These are phyloP conservation scores for Aphelinus atriplicis DNA, from an alignment of 1,140 invertebrate species.

Conservation along the genomic window DNA sequence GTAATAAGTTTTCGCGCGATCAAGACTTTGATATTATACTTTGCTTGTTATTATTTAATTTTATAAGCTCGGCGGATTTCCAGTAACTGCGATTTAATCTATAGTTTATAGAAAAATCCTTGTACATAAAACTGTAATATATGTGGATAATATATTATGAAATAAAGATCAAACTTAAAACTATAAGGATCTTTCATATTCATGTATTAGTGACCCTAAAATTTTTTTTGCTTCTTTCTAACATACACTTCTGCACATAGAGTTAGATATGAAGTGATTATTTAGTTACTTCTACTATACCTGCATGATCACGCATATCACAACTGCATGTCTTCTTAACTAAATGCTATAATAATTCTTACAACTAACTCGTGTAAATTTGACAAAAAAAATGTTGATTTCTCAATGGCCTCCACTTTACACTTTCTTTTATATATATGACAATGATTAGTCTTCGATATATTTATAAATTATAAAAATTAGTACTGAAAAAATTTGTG, in stretches of 20 bases:
- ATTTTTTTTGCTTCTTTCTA: constrained; percentile 11
- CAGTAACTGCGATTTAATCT: constrained; percentile 28
- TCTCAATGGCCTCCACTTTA: no score
- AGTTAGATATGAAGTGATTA: no score
- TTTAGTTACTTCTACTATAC: no score
- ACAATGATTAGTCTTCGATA: no score
- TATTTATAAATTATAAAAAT: no score
- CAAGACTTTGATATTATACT: constrained; percentile 12
- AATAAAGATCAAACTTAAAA: constrained; percentile 41
- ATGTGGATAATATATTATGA: constrained; percentile 43
- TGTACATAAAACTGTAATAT: constrained; percentile 40
- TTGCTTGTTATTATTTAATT: constrained; percentile 37
- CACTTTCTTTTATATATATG: no score
- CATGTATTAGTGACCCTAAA: constrained; percentile 22
- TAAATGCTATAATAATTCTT: no score
- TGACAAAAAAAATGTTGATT: no score
- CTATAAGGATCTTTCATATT: constrained; percentile 25
- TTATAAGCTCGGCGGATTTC: constrained; percentile 21
- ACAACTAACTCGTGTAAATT: no score
- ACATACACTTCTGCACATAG: neutral
- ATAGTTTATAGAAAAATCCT: constrained; percentile 28
- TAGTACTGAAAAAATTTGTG: no score
- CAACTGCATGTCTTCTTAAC: no score
- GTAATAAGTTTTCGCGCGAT: constrained; percentile 17
- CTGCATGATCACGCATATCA: no score